Evolutionary conservation across 1,140 invertebrate species (phyloP), one percentile per base, ranked within the genome.

Genomic region (Procambarus clarkii): DNA sequence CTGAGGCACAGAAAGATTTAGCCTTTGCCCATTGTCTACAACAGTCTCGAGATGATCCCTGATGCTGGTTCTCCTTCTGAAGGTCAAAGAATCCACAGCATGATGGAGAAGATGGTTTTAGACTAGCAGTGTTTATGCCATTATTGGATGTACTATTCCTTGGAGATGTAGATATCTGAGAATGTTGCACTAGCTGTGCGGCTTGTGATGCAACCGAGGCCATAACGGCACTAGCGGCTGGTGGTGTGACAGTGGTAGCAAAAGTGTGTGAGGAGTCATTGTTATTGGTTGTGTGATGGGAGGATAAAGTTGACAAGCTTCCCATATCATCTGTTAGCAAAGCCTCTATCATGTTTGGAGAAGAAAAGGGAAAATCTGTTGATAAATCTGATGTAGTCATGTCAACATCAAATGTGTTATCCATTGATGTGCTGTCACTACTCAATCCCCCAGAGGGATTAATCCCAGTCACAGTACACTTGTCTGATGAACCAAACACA

Each of bases 311-410:
- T 44, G 81, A 76, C 46, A 91, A 54, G n/a, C 77, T 78, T 44
- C 86, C 77, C 45, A 88, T 88, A 64, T 91, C 82, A 83, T 85
- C 89, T 21, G 89, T 91, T 15, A 91, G 83, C 18, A 91, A 71
- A 71, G 89, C 89, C 45, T 91, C 89, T 64, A 91, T 91, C 83
- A 91, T 91, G 46, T 91, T 91, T 7, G 89, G 89, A 5, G 89
- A 91, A 7, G 89, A 91, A 50, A 91, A 50, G 89, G 89, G 34
- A 91, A 91, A 91, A 50, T 91, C 89, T 15, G 89, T 58, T 21
- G 89, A 86, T 58, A 89, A 81, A 74, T 89, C 87, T 54, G 87
- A 71, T 60, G 87, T 82, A 71, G 87, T 46, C 64, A 89, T 89
- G 18, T 89, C 87, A 21, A 91, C 58, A 69, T 91, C 89, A 85